These are phyloP conservation scores for Ecdyonurus torrentis DNA, from an alignment of 2,888 invertebrate species.

Conservation along the genomic window DNA sequence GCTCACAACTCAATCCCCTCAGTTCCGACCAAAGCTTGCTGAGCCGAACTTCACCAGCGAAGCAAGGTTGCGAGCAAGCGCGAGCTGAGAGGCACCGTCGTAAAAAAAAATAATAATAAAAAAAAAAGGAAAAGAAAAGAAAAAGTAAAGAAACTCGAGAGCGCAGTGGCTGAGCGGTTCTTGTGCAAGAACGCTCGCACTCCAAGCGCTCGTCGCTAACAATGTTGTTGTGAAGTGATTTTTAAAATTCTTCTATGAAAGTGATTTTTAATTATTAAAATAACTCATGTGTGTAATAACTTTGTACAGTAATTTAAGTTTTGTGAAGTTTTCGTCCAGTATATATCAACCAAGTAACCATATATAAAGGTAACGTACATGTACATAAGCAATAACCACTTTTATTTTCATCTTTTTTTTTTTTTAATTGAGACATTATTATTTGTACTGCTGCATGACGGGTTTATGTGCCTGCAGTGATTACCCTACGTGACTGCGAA, in stretches of 20 bases:
- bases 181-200: not conserved
- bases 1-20: not conserved
- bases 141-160: not conserved
- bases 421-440: constrained; percentile 1
- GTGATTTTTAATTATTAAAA: not conserved
- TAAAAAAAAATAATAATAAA: too few species aligned
- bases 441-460: not conserved
- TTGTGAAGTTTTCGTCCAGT: not conserved
- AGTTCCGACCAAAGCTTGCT: not conserved
- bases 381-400: not conserved
- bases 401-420: not conserved
- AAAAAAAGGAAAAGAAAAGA: too few species aligned
- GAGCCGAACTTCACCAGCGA: not conserved
- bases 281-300: not conserved
- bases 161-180: not conserved
- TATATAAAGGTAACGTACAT: not conserved
- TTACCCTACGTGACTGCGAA: not conserved
- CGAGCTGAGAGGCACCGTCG: too few species aligned
- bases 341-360: not conserved
- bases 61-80: not conserved
- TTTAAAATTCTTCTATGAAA: not conserved
- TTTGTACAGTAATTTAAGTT: not conserved
- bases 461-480: not conserved
- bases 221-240: not conserved
- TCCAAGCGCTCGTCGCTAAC: not conserved